phyloP scores from a whole-genome alignment of 2,113 vertebrate species.

The Cynoglossus semilaevis region DNA sequence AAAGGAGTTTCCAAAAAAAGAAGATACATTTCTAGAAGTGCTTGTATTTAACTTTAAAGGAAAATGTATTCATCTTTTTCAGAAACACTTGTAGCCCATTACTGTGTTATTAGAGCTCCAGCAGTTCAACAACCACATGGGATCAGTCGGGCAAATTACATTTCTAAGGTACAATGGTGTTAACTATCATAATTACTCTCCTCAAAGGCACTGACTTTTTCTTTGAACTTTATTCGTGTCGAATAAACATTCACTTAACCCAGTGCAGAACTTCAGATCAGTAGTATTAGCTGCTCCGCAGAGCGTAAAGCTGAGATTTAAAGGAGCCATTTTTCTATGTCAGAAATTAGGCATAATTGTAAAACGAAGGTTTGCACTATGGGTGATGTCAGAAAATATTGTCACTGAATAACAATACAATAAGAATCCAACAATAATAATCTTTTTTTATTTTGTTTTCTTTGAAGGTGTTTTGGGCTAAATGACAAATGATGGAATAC shows the following conservation, averaged over 20 bases:
- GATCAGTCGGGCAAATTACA: conserved; percentile 16
- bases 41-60: no score
- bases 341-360: conserved; percentile 22
- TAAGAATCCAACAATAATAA: no score
- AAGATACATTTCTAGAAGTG: no score
- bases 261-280: conserved; percentile 31
- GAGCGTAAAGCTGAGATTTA: conserved; percentile 29
- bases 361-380: conserved; percentile 1
- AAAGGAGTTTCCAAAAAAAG: no score
- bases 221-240: conserved; percentile 49
- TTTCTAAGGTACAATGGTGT: conserved; percentile 33
- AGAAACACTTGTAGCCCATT: background rate
- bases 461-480: conserved; percentile 31
- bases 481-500: conserved; percentile 55
- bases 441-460: no score
- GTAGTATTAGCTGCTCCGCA: conserved; percentile 32
- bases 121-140: conserved; percentile 21
- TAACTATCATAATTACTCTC: conserved; percentile 55
- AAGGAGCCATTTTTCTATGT: conserved; percentile 48
- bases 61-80: no score
- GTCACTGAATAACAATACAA: conserved; percentile 6
- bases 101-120: conserved; percentile 4
- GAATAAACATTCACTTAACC: conserved; percentile 58
- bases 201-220: conserved; percentile 41
- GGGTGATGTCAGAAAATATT: background rate